Conservation (phyloP, 2,113 vertebrate genomes). For the Nettapus auritus region DNA sequence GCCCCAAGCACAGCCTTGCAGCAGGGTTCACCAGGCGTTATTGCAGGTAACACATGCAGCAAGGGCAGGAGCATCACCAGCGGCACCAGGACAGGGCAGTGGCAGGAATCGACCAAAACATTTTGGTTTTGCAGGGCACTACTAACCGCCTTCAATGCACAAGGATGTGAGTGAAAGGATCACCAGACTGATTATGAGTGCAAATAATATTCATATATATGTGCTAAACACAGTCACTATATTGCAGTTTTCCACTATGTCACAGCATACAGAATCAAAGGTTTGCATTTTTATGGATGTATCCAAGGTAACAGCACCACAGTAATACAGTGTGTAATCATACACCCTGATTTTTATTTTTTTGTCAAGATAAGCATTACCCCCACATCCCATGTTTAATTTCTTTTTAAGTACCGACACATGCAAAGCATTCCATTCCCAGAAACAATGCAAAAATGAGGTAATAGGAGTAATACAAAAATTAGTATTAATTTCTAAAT, state of each 20-base stretch:
- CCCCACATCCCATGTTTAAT: slow-evolving; percentile 68
- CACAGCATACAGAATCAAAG: slow-evolving; percentile 97
- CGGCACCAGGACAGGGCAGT: accelerated
- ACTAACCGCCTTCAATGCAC: background rate
- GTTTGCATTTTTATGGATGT: slow-evolving; percentile 98
- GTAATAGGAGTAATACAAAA: slow-evolving; percentile 96
- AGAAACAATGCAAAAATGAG: slow-evolving; percentile 97
- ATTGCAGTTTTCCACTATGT: slow-evolving; percentile 95
- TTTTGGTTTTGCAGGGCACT: background rate
- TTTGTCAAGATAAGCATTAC: slow-evolving; percentile 82
- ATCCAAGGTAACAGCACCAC: slow-evolving; percentile 98
- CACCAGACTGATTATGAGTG: slow-evolving; percentile 92
- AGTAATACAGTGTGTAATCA: slow-evolving; percentile 93
- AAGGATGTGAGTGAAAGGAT: slow-evolving; percentile 87
- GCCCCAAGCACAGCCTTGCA: background rate
- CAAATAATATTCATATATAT: slow-evolving; percentile 88
- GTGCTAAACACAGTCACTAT: slow-evolving; percentile 91
- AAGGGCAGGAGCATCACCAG: background rate
- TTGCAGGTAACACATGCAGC: background rate
- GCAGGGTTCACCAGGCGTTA: background rate
- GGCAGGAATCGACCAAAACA: background rate
- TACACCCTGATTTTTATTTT: slow-evolving; percentile 84
- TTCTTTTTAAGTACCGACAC: slow-evolving; percentile 85
- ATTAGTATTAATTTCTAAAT: slow-evolving; percentile 98
- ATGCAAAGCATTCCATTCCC: slow-evolving; percentile 98